Percentiles rank a stretch among this genome's conserved stretches.
Evolutionary conservation across 2,888 invertebrate species (phyloP).

Genomic region (Drosophila pseudotakahashii): DNA sequence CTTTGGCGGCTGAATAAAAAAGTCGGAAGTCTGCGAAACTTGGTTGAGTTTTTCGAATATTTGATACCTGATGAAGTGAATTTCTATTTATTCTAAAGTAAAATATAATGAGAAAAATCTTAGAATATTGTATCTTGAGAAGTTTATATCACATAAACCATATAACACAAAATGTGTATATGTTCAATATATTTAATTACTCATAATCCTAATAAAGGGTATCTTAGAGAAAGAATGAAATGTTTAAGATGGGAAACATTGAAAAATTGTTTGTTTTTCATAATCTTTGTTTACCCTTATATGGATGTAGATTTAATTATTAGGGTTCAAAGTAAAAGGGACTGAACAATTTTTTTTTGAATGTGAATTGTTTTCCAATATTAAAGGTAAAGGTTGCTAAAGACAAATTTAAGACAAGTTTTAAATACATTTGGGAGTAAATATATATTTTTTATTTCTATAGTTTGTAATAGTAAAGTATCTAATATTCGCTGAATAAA

Average conservation of each 20-base stretch:
- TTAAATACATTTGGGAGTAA: background rate
- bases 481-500: conserved; percentile 1
- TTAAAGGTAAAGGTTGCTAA: background rate
- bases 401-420: background rate
- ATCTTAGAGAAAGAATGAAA: background rate
- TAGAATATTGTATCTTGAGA: too few species aligned
- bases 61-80: background rate
- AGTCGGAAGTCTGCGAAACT: conserved; percentile 8
- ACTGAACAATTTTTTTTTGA: too few species aligned
- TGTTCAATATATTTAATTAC: too few species aligned
- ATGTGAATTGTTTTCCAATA: background rate
- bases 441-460: too few species aligned
- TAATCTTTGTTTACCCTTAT: background rate
- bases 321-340: conserved; percentile 1
- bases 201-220: background rate
- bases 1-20: conserved; percentile 50
- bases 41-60: background rate
- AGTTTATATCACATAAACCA: too few species aligned
- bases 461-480: background rate
- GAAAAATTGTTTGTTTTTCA: background rate
- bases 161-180: too few species aligned
- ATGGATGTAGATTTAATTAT: conserved; percentile 10
- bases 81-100: too few species aligned
- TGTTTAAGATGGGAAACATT: background rate
- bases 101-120: too few species aligned